Conservation (phyloP, 2,797 vertebrate species). For the Dendrocincla tyrannina region DNA sequence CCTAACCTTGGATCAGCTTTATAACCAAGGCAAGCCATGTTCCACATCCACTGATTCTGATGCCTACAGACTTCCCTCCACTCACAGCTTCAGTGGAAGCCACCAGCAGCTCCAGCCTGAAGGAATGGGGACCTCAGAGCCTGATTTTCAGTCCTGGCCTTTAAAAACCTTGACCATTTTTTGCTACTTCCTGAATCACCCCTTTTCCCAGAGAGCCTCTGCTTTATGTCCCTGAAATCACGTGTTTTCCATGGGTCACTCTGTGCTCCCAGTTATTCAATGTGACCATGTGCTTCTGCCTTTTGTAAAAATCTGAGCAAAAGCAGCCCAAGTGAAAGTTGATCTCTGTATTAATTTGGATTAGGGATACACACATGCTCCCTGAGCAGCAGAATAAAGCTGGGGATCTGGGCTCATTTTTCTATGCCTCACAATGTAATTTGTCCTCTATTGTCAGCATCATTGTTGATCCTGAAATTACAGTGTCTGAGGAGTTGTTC, state of each 20-base stretch:
- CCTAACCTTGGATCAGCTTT: neutral
- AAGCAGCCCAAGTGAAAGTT: constrained; percentile 35
- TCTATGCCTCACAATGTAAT: constrained; percentile 48
- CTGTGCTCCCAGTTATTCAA: neutral
- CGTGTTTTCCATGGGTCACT: neutral
- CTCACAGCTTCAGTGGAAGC: neutral
- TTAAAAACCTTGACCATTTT: neutral
- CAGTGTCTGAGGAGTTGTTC: constrained; percentile 63
- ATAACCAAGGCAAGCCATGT: rapidly evolving
- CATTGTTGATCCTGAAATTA: constrained; percentile 75
- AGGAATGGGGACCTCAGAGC: neutral
- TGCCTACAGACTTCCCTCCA: neutral
- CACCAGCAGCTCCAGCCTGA: neutral
- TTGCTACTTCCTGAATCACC: neutral
- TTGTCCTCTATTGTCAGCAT: constrained; percentile 57
- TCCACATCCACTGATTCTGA: neutral
- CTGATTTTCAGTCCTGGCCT: neutral
- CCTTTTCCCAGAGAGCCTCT: neutral
- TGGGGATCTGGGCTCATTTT: constrained; percentile 12
- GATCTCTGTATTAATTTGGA: constrained; percentile 60
- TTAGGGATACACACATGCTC: neutral
- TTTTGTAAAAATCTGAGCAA: constrained; percentile 16
- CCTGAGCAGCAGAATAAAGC: constrained; percentile 58
- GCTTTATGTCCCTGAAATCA: neutral
- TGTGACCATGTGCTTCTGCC: neutral